Conservation (phyloP, 2,888 invertebrate genomes). For the Hypercompe scribonia region DNA sequence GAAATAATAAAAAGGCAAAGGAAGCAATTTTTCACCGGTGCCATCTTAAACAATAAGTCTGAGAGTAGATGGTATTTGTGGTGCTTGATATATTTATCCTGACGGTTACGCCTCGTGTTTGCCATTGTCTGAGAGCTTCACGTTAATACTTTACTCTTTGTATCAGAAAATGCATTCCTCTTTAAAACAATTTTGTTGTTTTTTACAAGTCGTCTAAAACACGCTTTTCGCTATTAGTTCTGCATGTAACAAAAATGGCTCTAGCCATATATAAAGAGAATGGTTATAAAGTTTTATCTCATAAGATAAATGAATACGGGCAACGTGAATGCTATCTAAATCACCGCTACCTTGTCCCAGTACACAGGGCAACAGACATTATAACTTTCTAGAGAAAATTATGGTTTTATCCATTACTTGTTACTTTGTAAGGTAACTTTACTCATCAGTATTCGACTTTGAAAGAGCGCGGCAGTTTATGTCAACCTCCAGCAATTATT, state of each 20-base stretch:
- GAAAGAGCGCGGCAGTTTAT: constrained; percentile 72
- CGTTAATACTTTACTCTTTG: constrained; percentile 72
- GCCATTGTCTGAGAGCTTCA: constrained; percentile 78
- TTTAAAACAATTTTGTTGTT: constrained; percentile 64
- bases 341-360: constrained; percentile 44
- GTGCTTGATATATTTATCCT: constrained; percentile 78
- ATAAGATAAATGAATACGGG: constrained; percentile 45
- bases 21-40: constrained; percentile 72
- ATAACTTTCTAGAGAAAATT: constrained; percentile 67
- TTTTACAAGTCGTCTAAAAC: constrained; percentile 48
- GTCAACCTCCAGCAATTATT: constrained; percentile 75
- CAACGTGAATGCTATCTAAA: constrained; percentile 46
- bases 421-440: constrained; percentile 62
- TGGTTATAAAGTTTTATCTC: constrained; percentile 41
- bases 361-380: constrained; percentile 53
- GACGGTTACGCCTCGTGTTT: constrained; percentile 70
- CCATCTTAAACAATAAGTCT: constrained; percentile 79
- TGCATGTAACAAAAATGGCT: constrained; percentile 21
- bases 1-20: constrained; percentile 46
- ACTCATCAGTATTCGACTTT: constrained; percentile 74
- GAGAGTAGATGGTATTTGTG: constrained; percentile 69
- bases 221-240: constrained; percentile 30
- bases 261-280: constrained; percentile 16
- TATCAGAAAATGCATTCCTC: constrained; percentile 70
- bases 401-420: constrained; percentile 64